Percentiles rank a stretch among this genome's conserved stretches.
Conservation (phyloP, 2,888 invertebrate species). For the Sinohyriopsis cumingii region DNA sequence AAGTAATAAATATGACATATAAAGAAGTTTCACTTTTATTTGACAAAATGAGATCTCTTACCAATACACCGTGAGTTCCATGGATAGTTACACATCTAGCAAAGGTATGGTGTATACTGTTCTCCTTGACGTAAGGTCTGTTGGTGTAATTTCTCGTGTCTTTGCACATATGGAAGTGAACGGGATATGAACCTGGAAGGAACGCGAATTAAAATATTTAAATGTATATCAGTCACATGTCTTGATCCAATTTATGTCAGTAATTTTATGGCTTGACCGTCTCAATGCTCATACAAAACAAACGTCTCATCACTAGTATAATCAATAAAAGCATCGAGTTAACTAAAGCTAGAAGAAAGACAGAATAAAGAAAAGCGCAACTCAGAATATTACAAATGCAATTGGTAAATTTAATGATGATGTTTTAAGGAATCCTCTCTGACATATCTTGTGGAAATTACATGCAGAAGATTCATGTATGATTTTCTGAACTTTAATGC, state of each 20-base stretch:
- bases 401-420: not conserved
- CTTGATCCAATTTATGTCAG: no score
- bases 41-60: slow-evolving; percentile 9
- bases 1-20: no score
- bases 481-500: no score
- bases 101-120: slow-evolving; percentile 55
- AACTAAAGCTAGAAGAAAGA: no score
- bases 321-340: not conserved
- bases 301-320: not conserved
- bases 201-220: no score
- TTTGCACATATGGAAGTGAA: slow-evolving; percentile 60
- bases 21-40: no score
- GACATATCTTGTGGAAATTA: no score
- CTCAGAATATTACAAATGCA: no score
- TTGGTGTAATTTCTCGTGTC: slow-evolving; percentile 36
- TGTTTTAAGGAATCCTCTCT: not conserved
- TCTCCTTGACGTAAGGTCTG: slow-evolving; percentile 40
- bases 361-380: no score
- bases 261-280: no score
- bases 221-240: no score
- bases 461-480: no score
- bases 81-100: slow-evolving; percentile 61
- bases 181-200: slow-evolving; percentile 49
- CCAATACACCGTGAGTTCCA: slow-evolving; percentile 47
- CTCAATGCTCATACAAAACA: not conserved